Evolutionary conservation across 2,888 invertebrate genomes (phyloP).

Genomic region (Lycophotia porphyrea): DNA sequence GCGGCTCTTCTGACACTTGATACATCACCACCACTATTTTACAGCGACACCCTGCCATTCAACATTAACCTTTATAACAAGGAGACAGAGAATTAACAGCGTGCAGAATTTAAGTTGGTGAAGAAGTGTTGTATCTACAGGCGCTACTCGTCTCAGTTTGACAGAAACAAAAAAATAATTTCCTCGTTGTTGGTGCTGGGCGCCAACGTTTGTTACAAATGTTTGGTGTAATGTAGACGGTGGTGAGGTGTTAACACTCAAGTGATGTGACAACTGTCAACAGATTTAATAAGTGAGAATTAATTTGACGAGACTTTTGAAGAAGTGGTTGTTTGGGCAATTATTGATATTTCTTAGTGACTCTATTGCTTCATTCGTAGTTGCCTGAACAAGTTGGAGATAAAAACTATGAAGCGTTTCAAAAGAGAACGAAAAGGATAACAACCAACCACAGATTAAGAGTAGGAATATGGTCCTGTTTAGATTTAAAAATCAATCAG

Average conservation of each 20-base stretch:
- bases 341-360: neutral
- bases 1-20: conserved; percentile 82
- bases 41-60: conserved; percentile 3
- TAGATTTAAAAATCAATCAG: no score
- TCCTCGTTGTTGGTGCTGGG: conserved; percentile 47
- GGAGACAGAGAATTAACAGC: conserved; percentile 17
- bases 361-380: neutral
- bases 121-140: conserved; percentile 74
- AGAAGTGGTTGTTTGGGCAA: neutral
- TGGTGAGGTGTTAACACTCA: conserved; percentile 50
- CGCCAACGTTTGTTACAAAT: conserved; percentile 60
- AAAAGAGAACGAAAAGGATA: neutral
- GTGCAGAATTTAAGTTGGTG: conserved; percentile 33
- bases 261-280: conserved; percentile 53
- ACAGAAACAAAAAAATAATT: conserved; percentile 69
- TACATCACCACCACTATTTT: conserved; percentile 62
- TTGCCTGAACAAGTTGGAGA: neutral
- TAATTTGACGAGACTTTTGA: conserved; percentile 35
- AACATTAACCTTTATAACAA: conserved; percentile 54
- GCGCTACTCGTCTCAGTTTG: conserved; percentile 80
- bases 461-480: neutral
- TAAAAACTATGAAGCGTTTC: neutral
- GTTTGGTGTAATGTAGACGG: conserved; percentile 57
- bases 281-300: conserved; percentile 15
- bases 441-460: neutral